Base-by-base conservation (phyloP, 2,113 vertebrate species). In the Gymnocephalus cernua region DNA sequence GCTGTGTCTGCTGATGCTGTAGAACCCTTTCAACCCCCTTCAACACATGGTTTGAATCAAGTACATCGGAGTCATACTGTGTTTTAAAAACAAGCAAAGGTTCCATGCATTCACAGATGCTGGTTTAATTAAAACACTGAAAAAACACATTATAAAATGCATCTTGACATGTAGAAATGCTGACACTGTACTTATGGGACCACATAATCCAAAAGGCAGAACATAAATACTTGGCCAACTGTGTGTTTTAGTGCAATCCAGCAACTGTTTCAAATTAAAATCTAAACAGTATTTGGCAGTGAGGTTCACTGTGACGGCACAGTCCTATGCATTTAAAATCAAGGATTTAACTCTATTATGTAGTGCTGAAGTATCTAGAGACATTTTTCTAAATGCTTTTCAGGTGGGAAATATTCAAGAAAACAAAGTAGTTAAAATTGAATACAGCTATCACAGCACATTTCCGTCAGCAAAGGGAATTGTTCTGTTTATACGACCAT, bases 31-130 rank as follows among this genome's bases (percentile, higher is more conserved):
- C 45, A 83, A 89, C 64, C 66, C 73, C 44, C 56, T n/a, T 63
- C 58, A 62, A 73, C 93, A 93, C 90, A 84, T 93, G 93, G 89
- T 84, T 94, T 25, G 59, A 89, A 86, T 94, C 68, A 73, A 72
- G 62, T 66, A 69, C 80, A 84, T 68, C 72, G 68, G 80, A 89
- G 75, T 77, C 83, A 21, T n/a, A 15, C 81, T 57, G 82, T 65
- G 86, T 71, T 88, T 86, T 75, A 44, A 88, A 88, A 90, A 78
- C 83, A 91, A 88, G 74, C 59, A 74, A 81, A 74, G 74, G 80
- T 61, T 69, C 75, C 65, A 21, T 84, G 80, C 74, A 79, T 89
- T 81, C 67, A 45, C 53, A 58, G 86, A 89, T 23, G 47, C 48
- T 61, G 73, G 69, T 66, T 78, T 84, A 56, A 90, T 90, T 86